These are phyloP conservation scores for Parnassius orleans DNA, from an alignment of 2,888 invertebrate species.

Conservation along the genomic window DNA sequence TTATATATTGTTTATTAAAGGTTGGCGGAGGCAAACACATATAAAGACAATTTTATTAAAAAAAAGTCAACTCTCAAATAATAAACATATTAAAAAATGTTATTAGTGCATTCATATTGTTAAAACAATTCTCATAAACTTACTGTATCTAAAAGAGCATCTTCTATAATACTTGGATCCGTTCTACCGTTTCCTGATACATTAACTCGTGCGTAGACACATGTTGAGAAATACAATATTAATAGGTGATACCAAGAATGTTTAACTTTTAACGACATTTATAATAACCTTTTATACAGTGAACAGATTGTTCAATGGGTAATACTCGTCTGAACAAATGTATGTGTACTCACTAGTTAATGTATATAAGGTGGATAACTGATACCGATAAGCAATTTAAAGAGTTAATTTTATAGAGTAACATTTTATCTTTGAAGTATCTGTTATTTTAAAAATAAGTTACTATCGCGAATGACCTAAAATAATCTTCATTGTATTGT, in stretches of 20 bases:
- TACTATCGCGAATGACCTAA: conserved; percentile 13
- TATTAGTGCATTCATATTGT: too few species aligned
- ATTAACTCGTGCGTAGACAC: neutral
- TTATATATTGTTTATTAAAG: too few species aligned
- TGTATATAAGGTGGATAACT: conserved; percentile 4
- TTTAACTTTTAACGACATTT: conserved; percentile 9
- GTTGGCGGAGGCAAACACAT: too few species aligned
- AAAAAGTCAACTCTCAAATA: too few species aligned
- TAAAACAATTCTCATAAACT: conserved; percentile 33
- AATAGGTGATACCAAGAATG: neutral
- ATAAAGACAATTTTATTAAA: too few species aligned
- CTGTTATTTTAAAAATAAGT: conserved; percentile 5
- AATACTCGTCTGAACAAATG: conserved; percentile 10
- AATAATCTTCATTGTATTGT: neutral
- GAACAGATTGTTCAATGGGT: conserved; percentile 3
- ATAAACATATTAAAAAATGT: too few species aligned
- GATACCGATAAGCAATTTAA: conserved; percentile 9
- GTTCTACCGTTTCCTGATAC: conserved; percentile 31
- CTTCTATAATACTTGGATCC: conserved; percentile 52
- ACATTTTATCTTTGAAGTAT: conserved; percentile 8
- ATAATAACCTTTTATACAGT: neutral
- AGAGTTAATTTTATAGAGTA: neutral
- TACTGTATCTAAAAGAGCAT: conserved; percentile 66
- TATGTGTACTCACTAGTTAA: neutral
- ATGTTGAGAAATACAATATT: neutral